Percentiles rank a stretch among this genome's conserved stretches.
Evolutionary conservation across 2,888 invertebrate species (phyloP).

Genomic region (Auanema freiburgensis): DNA sequence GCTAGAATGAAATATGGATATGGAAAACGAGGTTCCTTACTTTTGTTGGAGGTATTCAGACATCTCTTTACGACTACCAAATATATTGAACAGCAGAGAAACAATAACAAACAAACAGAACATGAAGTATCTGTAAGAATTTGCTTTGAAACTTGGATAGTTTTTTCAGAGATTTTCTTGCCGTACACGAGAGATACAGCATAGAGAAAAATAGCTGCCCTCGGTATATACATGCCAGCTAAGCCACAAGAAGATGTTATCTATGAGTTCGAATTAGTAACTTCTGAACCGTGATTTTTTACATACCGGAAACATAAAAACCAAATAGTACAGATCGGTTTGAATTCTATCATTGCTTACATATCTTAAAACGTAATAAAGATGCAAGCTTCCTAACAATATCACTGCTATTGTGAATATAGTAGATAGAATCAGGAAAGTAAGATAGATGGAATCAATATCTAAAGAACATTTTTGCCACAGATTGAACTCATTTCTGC

Average conservation of each 20-base stretch:
- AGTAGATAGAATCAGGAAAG: conserved; percentile 43
- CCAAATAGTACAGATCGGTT: conserved; percentile 58
- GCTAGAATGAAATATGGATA: conserved; percentile 11
- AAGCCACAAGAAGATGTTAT: conserved; percentile 54
- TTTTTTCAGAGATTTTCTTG: too few relatives aligned
- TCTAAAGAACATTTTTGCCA: conserved; percentile 41
- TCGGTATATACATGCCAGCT: conserved; percentile 60
- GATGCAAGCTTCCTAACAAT: conserved; percentile 49
- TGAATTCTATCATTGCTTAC: conserved; percentile 59
- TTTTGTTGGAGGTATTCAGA: conserved; percentile 42
- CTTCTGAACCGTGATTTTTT: not conserved
- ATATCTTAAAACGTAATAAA: conserved; percentile 56
- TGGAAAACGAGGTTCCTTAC: not conserved
- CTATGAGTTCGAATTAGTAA: conserved; percentile 16
- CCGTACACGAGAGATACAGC: conserved; percentile 57
- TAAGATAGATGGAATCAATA: conserved; percentile 49
- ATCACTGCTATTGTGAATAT: conserved; percentile 47
- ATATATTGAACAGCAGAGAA: conserved; percentile 57
- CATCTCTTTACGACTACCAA: conserved; percentile 55
- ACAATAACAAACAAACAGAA: conserved; percentile 61
- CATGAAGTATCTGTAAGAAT: conserved; percentile 58
- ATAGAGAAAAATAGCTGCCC: conserved; percentile 60
- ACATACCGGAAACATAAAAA: conserved; percentile 60
- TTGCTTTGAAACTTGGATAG: too few relatives aligned
- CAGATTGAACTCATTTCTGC: too few relatives aligned